Percentiles rank a stretch among this genome's conserved stretches.
phyloP scores from a whole-genome alignment of 2,113 vertebrate species.

The Catharus bicknelli region DNA sequence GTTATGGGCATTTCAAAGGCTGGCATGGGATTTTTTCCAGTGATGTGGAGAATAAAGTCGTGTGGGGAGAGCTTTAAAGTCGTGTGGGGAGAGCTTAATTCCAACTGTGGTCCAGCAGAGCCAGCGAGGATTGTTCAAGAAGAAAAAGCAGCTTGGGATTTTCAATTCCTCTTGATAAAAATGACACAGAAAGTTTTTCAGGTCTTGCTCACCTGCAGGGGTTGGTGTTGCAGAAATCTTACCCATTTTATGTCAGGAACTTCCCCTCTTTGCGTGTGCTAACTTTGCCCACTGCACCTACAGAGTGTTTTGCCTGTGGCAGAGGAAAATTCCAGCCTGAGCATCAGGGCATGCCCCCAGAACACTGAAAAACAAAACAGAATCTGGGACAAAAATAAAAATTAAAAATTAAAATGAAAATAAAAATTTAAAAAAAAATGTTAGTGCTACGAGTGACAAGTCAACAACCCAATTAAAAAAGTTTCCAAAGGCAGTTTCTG shows the following conservation, averaged over 20 bases:
- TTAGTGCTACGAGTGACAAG: fast-evolving
- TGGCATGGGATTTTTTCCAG: background rate
- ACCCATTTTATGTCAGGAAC: background rate
- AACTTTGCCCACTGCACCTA: background rate
- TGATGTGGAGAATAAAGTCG: background rate
- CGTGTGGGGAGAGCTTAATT: background rate
- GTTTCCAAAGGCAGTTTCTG: background rate
- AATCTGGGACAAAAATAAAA: background rate
- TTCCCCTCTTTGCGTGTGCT: fast-evolving
- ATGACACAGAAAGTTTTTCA: background rate
- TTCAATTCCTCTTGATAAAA: background rate
- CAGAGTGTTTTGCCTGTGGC: fast-evolving
- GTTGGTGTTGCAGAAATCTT: background rate
- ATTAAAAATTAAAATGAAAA: no score
- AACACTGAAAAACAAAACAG: background rate
- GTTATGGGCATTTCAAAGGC: background rate
- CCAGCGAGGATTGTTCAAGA: background rate
- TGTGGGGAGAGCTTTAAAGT: background rate
- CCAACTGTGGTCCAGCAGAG: background rate
- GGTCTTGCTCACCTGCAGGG: background rate
- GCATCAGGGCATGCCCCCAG: fast-evolving
- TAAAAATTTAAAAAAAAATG: fast-evolving
- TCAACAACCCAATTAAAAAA: background rate
- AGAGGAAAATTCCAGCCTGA: background rate
- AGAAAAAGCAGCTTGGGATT: fast-evolving